Percentiles rank a stretch among this genome's conserved stretches.
phyloP scores from a whole-genome alignment of 2,113 vertebrate species.

The Xiphophorus hellerii region DNA sequence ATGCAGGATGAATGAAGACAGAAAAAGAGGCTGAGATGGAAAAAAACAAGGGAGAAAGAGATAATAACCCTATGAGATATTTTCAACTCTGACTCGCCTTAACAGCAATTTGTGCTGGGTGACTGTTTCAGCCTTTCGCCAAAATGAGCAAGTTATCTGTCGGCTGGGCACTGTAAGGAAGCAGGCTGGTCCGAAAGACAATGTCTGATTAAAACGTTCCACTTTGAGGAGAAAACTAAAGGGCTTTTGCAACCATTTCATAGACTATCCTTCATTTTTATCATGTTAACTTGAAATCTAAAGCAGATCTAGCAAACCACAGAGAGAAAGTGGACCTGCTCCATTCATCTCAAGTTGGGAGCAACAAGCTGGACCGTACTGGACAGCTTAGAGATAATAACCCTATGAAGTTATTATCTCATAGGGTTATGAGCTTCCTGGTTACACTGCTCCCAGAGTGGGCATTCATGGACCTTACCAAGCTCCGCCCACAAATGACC shows the following conservation, averaged over 20 bases:
- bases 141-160: neutral
- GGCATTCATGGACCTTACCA: too few relatives aligned
- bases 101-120: neutral
- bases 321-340: too few relatives aligned
- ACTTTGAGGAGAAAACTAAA: neutral
- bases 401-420: too few relatives aligned
- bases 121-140: neutral
- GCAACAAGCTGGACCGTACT: too few relatives aligned
- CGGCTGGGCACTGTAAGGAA: neutral
- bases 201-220: neutral
- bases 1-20: slow-evolving; percentile 2
- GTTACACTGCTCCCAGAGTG: too few relatives aligned
- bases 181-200: neutral
- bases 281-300: neutral
- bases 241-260: neutral
- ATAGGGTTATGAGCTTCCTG: too few relatives aligned
- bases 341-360: too few relatives aligned
- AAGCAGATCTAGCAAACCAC: too few relatives aligned
- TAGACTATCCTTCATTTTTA: neutral
- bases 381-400: too few relatives aligned
- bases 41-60: neutral
- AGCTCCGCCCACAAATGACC: too few relatives aligned
- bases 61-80: neutral
- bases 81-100: neutral
- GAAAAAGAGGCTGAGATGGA: neutral